These are phyloP conservation scores for Calypte anna DNA, from an alignment of 2,113 vertebrate species.

Conservation along the genomic window DNA sequence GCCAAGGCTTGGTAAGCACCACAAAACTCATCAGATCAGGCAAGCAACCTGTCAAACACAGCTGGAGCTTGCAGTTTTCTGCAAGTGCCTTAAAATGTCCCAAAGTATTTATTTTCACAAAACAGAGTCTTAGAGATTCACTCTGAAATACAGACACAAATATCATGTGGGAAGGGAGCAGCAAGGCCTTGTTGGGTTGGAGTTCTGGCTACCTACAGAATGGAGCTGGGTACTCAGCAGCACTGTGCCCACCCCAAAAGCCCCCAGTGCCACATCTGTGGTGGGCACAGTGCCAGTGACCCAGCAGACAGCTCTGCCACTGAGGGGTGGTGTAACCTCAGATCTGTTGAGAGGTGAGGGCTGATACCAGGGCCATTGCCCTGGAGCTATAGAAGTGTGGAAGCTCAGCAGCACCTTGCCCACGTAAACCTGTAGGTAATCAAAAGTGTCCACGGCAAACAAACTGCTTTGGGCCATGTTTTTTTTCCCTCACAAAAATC, in stretches of 20 bases:
- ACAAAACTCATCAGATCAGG: not conserved
- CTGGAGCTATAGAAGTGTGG: not conserved
- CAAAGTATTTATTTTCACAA: not conserved
- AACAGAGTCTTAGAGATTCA: not conserved
- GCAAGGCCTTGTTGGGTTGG: not conserved
- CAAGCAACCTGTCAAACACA: not conserved
- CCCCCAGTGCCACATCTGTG: accelerated
- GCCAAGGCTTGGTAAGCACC: not conserved
- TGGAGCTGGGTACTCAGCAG: not conserved
- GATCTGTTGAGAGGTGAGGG: not conserved
- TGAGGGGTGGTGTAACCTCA: accelerated
- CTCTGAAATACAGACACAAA: not conserved
- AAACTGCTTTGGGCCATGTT: not conserved
- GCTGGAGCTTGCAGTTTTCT: not conserved
- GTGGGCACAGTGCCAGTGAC: not conserved
- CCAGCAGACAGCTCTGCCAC: not conserved
- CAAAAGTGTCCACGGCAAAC: not conserved
- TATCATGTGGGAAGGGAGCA: not conserved
- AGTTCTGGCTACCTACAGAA: not conserved
- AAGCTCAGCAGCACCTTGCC: not conserved
- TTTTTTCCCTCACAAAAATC: not conserved
- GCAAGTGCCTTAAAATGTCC: not conserved
- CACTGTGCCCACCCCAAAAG: not conserved
- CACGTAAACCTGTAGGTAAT: not conserved
- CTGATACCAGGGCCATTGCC: not conserved